Percentiles rank a stretch among this genome's conserved stretches.
These are phyloP conservation scores for Himalopsyche kuldschensis DNA, from an alignment of 2,888 invertebrate species.

Conservation along the genomic window DNA sequence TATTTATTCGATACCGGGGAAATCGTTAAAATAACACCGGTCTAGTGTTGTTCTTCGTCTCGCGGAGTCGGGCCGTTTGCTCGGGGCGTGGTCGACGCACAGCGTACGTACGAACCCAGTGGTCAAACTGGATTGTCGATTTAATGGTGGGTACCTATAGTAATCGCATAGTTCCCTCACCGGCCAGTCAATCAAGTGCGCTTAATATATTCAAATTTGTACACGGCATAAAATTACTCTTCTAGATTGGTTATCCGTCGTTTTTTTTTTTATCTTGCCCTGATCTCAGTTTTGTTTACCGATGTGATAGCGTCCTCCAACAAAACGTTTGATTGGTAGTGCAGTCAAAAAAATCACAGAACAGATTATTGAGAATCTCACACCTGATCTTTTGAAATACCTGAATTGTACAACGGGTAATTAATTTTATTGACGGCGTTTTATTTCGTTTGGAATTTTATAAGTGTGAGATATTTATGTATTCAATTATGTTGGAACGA, in stretches of 20 bases:
- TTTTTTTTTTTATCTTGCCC: background rate
- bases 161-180: background rate
- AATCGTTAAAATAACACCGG: background rate
- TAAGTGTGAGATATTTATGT: background rate
- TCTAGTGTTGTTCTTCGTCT: background rate
- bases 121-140: slow-evolving; percentile 1
- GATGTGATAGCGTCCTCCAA: background rate
- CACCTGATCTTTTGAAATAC: background rate
- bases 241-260: background rate
- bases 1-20: background rate
- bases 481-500: background rate
- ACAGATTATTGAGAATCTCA: background rate
- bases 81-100: background rate
- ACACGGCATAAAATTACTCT: background rate
- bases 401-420: background rate
- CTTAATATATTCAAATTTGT: background rate
- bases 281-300: background rate
- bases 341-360: background rate
- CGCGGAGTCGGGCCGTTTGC: background rate
- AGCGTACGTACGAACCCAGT: background rate
- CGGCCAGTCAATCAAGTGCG: background rate
- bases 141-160: background rate
- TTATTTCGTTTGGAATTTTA: background rate
- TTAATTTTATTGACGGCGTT: background rate
- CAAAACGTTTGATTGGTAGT: background rate